Percentiles rank a stretch among this genome's conserved stretches.
phyloP scores from a whole-genome alignment of 2,113 vertebrate genomes.

The Cinclus cinclus region DNA sequence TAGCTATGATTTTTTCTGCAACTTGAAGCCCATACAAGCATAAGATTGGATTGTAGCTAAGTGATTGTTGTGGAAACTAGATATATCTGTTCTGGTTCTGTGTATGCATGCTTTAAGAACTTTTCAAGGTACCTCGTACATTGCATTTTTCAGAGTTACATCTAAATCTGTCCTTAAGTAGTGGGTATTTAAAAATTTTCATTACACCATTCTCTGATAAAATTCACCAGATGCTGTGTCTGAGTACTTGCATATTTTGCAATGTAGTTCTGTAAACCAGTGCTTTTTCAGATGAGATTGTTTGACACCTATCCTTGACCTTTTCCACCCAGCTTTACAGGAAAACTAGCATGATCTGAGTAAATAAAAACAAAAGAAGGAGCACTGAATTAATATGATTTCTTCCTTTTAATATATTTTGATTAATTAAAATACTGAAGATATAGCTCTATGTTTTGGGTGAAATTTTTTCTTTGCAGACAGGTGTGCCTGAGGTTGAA shows the following conservation, averaged over 20 bases:
- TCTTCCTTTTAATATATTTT: neutral
- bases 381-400: neutral
- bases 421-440: neutral
- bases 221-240: neutral
- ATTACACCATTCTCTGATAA: neutral
- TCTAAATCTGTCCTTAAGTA: neutral
- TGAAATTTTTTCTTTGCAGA: neutral
- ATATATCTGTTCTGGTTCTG: neutral
- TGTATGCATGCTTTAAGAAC: neutral
- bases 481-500: neutral
- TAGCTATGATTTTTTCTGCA: neutral
- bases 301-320: fast-evolving
- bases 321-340: neutral
- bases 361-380: neutral
- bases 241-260: neutral
- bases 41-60: neutral
- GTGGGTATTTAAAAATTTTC: neutral
- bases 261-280: neutral
- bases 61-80: neutral
- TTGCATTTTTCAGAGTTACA: neutral
- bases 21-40: neutral
- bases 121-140: neutral
- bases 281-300: neutral
- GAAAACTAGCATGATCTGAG: neutral
- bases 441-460: neutral